phyloP scores from a whole-genome alignment of 2,797 vertebrate species.

The Crenichthys baileyi region DNA sequence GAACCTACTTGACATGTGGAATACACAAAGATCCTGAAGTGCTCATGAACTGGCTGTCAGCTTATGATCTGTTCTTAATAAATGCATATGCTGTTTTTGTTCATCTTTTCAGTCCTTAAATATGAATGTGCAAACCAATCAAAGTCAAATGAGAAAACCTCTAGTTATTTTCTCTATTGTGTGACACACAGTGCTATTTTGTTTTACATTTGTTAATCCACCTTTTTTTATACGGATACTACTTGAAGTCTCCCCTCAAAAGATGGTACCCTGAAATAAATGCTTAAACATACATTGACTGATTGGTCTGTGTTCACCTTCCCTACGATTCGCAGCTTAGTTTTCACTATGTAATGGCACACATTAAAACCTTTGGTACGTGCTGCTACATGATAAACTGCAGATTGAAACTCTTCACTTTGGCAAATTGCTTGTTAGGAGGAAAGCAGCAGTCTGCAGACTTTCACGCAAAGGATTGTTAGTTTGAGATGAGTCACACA shows the following conservation, averaged over 20 bases:
- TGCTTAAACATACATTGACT: background rate
- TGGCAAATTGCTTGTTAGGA: constrained; percentile 2
- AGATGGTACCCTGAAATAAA: background rate
- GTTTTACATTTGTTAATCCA: background rate
- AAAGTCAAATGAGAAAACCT: background rate
- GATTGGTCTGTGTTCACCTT: background rate
- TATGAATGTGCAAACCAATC: background rate
- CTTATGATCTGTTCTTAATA: background rate
- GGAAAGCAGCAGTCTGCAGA: constrained; percentile 11
- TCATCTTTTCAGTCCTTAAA: background rate
- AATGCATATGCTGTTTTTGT: background rate
- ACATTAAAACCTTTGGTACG: constrained; percentile 7
- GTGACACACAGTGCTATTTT: background rate
- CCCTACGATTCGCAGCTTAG: background rate
- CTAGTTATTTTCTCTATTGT: background rate
- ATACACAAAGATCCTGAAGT: no score
- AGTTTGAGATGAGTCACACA: constrained; percentile 6
- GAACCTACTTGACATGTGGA: background rate
- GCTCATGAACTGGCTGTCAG: no score
- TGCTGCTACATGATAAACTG: constrained; percentile 2
- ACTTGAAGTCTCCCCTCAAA: background rate
- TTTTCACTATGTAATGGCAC: background rate
- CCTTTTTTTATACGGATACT: background rate
- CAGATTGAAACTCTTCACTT: background rate
- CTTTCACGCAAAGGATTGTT: constrained; percentile 2